A percentile compares a stretch with the other conserved stretches of the same genome.
phyloP scores from a whole-genome alignment of 2,113 vertebrate species.

The Helogale parvula region DNA sequence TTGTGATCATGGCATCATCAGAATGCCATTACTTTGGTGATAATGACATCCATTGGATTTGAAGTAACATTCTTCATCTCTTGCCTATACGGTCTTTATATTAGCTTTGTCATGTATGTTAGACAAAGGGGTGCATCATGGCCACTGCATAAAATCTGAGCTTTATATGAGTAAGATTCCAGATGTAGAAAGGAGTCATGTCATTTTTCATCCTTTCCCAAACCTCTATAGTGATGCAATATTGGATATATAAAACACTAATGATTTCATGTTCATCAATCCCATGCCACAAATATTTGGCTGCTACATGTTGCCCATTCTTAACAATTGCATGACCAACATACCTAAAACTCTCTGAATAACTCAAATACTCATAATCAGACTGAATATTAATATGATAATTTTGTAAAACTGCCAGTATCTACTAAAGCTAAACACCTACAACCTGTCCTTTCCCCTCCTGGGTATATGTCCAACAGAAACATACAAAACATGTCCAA shows the following conservation, averaged over 20 bases:
- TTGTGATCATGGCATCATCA: not conserved
- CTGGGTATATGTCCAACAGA: not conserved
- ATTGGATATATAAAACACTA: not conserved
- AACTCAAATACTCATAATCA: not conserved
- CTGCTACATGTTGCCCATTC: not conserved
- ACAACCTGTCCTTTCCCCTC: not conserved
- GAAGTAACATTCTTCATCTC: slow-evolving; percentile 6
- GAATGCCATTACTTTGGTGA: not conserved
- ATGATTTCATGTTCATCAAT: not conserved
- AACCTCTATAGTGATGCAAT: not conserved
- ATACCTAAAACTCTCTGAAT: not conserved
- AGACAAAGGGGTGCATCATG: not conserved
- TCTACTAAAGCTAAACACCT: not conserved
- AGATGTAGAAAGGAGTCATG: not conserved
- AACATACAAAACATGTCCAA: not conserved
- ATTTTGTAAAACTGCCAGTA: not conserved
- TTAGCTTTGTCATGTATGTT: not conserved
- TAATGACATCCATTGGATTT: not conserved
- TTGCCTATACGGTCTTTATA: not conserved
- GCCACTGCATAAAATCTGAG: not conserved
- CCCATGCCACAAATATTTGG: not conserved
- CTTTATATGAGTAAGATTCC: not conserved
- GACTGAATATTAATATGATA: not conserved
- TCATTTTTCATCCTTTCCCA: not conserved
- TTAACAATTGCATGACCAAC: not conserved